Evolutionary conservation across 2,113 vertebrate genomes (phyloP), one percentile per base, ranked within the genome.

Genomic region (Dasypus novemcinctus): DNA sequence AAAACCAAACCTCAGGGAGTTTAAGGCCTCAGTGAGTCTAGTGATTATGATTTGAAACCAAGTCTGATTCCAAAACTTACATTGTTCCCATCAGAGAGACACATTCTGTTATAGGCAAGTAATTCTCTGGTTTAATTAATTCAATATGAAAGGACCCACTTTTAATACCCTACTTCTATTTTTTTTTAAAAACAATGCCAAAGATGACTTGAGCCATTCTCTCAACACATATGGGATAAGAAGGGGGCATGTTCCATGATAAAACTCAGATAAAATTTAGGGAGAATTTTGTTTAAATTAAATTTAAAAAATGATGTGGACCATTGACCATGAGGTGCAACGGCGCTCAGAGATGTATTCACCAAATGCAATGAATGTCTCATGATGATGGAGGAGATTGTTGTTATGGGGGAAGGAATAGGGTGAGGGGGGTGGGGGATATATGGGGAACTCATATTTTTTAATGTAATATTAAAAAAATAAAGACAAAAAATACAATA

Each of bases 61-160:
- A 68, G 71, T 75, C 49, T 93, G 87, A 93, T 84, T 66, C 31
- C 54, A 96, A 87, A 95, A 25, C 29, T 29, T 29, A 94, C 49
- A 87, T 49, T 84, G n/a, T 76, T 94, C 72, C 43, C 87, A 76
- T 90, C 52, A 93, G 36, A 87, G 33, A 61, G 52, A 79, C 57
- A 85, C 15, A 66, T 61, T 92, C 25, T 91, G 33, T 86, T 88
- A 93, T 7, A 92, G n/a, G 23, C 17, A 95, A 96, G 49, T 57
- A 78, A 91, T 91, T 96, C 87, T 87, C 33, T 89, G 17, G 38
- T 82, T 96, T 87, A 88, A 83, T 94, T 93, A 93, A 89, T 75
- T 71, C 63, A 74, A 20, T 61, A 13, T 88, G 69, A 87, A 93
- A 87, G 52, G 27, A 87, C 2, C 17, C 21, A 81, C 33, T 95